phyloP scores from a whole-genome alignment of 2,113 vertebrate genomes.

The Pogona vitticeps region DNA sequence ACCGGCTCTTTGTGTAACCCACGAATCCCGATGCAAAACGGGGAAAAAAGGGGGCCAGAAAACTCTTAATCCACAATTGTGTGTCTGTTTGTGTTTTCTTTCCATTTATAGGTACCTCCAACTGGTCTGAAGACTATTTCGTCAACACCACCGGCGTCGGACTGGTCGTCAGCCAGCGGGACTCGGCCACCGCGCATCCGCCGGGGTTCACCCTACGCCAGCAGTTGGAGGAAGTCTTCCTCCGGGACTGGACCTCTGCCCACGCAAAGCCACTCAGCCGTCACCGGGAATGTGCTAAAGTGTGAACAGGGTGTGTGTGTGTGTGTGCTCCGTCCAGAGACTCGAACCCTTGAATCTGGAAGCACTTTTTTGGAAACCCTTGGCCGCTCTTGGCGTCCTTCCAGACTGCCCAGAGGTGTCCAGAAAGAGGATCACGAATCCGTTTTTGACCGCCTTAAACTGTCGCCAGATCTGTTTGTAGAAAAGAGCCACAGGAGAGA shows the following conservation, averaged over 20 bases:
- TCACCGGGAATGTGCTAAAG: neutral
- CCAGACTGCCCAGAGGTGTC: neutral
- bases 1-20: no score
- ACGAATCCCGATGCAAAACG: no score
- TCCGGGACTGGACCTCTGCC: conserved; percentile 78
- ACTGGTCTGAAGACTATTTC: conserved; percentile 86
- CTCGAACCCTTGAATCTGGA: no score
- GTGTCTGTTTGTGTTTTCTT: neutral
- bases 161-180: conserved; percentile 81
- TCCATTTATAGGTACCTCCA: conserved; percentile 79
- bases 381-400: neutral
- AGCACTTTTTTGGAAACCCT: neutral
- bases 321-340: no score
- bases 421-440: no score
- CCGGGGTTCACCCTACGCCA: conserved; percentile 72
- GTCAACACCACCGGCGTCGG: conserved; percentile 78
- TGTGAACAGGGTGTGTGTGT: no score
- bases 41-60: no score
- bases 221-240: conserved; percentile 75
- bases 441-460: no score
- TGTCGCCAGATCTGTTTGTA: neutral
- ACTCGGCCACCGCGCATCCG: neutral
- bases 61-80: no score
- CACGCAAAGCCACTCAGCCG: conserved; percentile 54
- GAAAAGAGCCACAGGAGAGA: neutral